Percentiles rank a stretch among this genome's conserved stretches.
phyloP scores from a whole-genome alignment of 2,888 invertebrate species.

The Mycalesis mineus region DNA sequence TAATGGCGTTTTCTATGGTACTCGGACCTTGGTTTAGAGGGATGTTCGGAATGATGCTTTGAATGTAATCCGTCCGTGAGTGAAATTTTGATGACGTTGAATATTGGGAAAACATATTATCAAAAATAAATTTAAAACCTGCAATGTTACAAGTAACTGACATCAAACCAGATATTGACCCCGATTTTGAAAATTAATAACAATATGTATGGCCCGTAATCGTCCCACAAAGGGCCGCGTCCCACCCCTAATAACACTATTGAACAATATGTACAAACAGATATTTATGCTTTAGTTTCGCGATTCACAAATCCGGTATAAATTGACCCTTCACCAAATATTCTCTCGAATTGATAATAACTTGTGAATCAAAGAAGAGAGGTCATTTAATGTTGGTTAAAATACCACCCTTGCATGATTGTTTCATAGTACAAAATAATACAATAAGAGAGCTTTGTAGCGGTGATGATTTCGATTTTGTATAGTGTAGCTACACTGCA shows the following conservation, averaged over 20 bases:
- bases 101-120: no score
- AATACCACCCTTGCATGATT: slow-evolving; percentile 36
- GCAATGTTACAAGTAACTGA: neutral
- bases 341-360: neutral
- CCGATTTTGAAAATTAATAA: slow-evolving; percentile 2
- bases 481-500: slow-evolving; percentile 21
- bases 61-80: no score
- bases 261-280: slow-evolving; percentile 46
- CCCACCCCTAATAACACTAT: slow-evolving; percentile 40
- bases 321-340: slow-evolving; percentile 21
- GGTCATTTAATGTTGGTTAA: slow-evolving; percentile 25
- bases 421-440: slow-evolving; percentile 45
- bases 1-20: no score
- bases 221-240: slow-evolving; percentile 29
- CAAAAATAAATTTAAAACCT: neutral
- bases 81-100: no score
- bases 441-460: slow-evolving; percentile 48
- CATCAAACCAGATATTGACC: neutral
- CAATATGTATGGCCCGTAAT: slow-evolving; percentile 22
- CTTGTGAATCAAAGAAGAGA: neutral
- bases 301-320: slow-evolving; percentile 26
- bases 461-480: slow-evolving; percentile 41
- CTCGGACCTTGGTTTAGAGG: no score
- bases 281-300: slow-evolving; percentile 39
- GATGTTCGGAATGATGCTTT: no score